Evolutionary conservation across 2,888 invertebrate genomes (phyloP), one percentile per base, ranked within the genome.

Genomic region (Epinotia nisella): DNA sequence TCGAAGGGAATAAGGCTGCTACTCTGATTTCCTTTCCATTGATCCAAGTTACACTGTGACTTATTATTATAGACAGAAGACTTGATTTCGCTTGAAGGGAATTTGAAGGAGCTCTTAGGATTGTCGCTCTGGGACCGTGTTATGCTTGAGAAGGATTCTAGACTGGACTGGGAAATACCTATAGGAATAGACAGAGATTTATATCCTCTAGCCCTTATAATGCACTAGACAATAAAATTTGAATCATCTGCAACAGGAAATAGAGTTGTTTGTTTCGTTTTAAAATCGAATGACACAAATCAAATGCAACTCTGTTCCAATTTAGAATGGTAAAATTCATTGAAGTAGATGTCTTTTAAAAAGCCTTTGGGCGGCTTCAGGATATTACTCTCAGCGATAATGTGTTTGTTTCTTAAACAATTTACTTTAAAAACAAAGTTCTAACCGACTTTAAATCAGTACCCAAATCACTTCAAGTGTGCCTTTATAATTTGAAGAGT

Each of bases 111-210:
- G 35, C 10, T 65, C 29, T 49, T 55, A 53, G 24, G 58, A 19
- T 55, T 17, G 17, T 74, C 17, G 55, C 65, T 76, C 62, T 81
- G 81, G 35, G 59, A 78, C n/a, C 78, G 81, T 41, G 79, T 78
- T 21, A 77, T 9, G 58, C 76, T 73, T 35, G 74, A 75, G 13
- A 80, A 77, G 2, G 80, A 75, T 65, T 71, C 77, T n/a, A 67
- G 21, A 75, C 76, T 83, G 41, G 79, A 75, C 13, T 76, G 65
- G 39, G 84, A 81, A 17, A 82, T 75, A 80, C 83, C 89, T 89
- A 79, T 62, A 70, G 77, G 64, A 77, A 65, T 21, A 55, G 17
- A 39, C 10, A 11, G 4, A 0, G n/a, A n/a, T n/a, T 29, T 58
- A 29, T 58, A 7, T 58, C 7, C 15, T 9, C 9, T 35, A 35